Conservation (phyloP, 2,888 invertebrate species). For the Seira musarum region DNA sequence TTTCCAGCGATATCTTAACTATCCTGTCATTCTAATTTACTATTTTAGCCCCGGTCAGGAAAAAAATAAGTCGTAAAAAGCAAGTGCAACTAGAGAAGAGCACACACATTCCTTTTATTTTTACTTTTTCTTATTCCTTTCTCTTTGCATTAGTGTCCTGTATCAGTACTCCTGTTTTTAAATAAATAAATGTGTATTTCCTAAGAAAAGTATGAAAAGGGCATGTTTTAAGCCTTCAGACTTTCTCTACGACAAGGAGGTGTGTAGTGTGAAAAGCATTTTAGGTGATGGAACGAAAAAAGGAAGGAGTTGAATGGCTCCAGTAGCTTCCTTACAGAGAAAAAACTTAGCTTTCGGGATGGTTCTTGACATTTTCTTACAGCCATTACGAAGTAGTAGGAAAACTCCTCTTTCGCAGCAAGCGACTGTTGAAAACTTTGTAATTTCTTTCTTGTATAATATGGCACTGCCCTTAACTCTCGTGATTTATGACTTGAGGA, state of each 20-base stretch:
- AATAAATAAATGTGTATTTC: slow-evolving; percentile 6
- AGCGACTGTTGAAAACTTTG: slow-evolving; percentile 56
- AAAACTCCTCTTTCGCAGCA: too few species aligned
- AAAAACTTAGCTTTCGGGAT: slow-evolving; percentile 37
- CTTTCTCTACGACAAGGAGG: too few species aligned
- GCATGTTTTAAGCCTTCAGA: too few species aligned
- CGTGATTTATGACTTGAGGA: slow-evolving; percentile 57
- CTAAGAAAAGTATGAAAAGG: too few species aligned
- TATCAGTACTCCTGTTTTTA: not conserved
- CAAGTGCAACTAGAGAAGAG: slow-evolving; percentile 30
- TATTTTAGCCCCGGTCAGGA: slow-evolving; percentile 52
- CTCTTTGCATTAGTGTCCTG: not conserved
- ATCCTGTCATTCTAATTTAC: slow-evolving; percentile 64
- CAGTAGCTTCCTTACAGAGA: not conserved
- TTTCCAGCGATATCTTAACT: slow-evolving; percentile 52
- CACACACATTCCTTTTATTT: not conserved
- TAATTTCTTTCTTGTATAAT: slow-evolving; percentile 53
- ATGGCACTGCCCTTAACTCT: slow-evolving; percentile 40
- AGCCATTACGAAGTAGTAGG: not conserved
- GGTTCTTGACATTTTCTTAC: slow-evolving; percentile 57
- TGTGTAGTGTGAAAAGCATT: too few species aligned
- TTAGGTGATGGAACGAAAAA: too few species aligned
- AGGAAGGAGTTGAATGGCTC: too few species aligned
- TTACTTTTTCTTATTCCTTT: slow-evolving; percentile 27
- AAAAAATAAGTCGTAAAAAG: slow-evolving; percentile 50